Evolutionary conservation across 2,888 invertebrate species (phyloP).

Genomic region (Hanleya hanleyi): DNA sequence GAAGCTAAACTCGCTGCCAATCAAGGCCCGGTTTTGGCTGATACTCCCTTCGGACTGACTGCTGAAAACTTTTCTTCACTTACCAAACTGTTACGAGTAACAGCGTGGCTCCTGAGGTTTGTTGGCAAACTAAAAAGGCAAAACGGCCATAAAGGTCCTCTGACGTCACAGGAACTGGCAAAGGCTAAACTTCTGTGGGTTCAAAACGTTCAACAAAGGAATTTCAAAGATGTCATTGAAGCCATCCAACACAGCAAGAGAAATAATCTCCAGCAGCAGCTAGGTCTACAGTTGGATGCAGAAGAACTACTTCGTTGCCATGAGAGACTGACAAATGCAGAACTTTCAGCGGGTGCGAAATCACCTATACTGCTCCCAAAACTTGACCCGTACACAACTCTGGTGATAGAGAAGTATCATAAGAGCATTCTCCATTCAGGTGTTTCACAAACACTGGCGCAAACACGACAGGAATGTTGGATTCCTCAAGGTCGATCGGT

Average conservation of each 20-base stretch:
- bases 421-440: conserved; percentile 15
- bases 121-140: not conserved
- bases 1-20: too few species aligned
- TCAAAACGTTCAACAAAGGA: not conserved
- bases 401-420: conserved; percentile 22
- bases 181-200: not conserved
- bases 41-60: not conserved
- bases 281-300: conserved; percentile 14
- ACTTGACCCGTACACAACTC: conserved; percentile 9
- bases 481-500: conserved; percentile 23
- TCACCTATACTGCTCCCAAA: conserved; percentile 1
- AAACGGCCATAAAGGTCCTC: not conserved
- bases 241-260: not conserved
- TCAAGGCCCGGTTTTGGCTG: too few species aligned
- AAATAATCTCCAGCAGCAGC: not conserved
- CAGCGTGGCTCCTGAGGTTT: conserved; percentile 10
- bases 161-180: not conserved
- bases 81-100: conserved; percentile 14
- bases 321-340: conserved; percentile 18
- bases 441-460: conserved; percentile 26
- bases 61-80: too few species aligned
- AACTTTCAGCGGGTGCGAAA: conserved; percentile 17
- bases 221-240: not conserved
- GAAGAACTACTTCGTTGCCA: conserved; percentile 16
- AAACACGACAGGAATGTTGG: conserved; percentile 29